These are phyloP conservation scores for Bradypodion pumilum DNA, from an alignment of 2,797 vertebrate species.

Conservation along the genomic window DNA sequence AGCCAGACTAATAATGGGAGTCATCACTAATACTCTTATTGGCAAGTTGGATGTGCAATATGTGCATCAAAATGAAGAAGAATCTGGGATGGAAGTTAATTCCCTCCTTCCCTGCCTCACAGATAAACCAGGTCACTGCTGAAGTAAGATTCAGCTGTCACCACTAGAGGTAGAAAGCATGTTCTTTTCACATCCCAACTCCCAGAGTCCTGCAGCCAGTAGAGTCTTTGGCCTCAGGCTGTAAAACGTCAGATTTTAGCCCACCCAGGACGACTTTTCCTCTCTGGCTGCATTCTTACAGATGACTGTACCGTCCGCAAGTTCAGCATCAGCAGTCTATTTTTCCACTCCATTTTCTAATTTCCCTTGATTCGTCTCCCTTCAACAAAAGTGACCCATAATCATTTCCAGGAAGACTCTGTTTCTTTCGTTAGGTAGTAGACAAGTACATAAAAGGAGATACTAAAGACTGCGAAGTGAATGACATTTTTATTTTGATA, in stretches of 20 bases:
- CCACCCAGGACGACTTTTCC: neutral
- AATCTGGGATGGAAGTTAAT: no score
- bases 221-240: neutral
- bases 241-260: neutral
- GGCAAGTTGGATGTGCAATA: no score
- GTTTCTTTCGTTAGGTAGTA: conserved; percentile 11
- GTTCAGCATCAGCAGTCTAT: neutral
- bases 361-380: neutral
- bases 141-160: no score
- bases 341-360: neutral
- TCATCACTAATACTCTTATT: no score
- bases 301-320: neutral
- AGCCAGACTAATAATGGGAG: no score
- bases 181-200: no score
- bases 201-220: neutral
- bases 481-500: conserved; percentile 28
- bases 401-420: conserved; percentile 51
- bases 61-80: no score
- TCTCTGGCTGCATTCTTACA: neutral
- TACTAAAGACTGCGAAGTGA: neutral
- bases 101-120: no score
- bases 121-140: no score
- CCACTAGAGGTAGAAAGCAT: no score
- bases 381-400: conserved; percentile 43
- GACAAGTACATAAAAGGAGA: conserved; percentile 1